These are phyloP conservation scores for Haplochromis vanheusdeni DNA, from an alignment of 2,113 vertebrate genomes.

Conservation along the genomic window DNA sequence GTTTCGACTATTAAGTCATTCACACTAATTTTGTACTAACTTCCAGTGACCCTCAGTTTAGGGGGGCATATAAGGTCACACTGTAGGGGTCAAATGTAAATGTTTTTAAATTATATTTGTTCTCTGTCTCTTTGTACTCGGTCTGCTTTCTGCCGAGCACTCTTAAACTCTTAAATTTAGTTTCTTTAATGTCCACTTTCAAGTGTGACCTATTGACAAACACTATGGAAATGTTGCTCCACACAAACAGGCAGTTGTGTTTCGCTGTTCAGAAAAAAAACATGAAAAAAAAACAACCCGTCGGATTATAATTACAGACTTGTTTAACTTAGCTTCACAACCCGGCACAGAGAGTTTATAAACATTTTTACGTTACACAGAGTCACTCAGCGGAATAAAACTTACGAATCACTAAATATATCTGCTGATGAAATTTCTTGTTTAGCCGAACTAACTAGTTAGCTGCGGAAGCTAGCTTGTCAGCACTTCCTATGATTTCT, in stretches of 20 bases:
- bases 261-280: neutral
- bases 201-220: neutral
- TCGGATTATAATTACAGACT: neutral
- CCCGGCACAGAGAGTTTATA: neutral
- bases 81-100: neutral
- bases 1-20: neutral
- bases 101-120: neutral
- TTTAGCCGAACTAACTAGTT: constrained; percentile 24
- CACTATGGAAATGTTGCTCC: neutral
- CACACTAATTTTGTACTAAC: neutral
- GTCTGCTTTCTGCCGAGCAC: neutral
- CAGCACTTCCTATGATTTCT: constrained; percentile 5
- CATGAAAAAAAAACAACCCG: rapidly evolving
- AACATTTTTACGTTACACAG: neutral
- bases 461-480: constrained; percentile 40
- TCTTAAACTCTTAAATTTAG: neutral
- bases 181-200: neutral
- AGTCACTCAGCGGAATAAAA: neutral
- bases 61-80: neutral
- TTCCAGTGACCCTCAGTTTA: neutral
- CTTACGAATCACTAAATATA: neutral
- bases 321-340: neutral
- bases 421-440: neutral
- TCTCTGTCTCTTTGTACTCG: neutral
- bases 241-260: neutral